A percentile compares a stretch with the other conserved stretches of the same genome.
Evolutionary conservation across 2,888 invertebrate genomes (phyloP).

Genomic region (Hirtodrosophila histrioides): DNA sequence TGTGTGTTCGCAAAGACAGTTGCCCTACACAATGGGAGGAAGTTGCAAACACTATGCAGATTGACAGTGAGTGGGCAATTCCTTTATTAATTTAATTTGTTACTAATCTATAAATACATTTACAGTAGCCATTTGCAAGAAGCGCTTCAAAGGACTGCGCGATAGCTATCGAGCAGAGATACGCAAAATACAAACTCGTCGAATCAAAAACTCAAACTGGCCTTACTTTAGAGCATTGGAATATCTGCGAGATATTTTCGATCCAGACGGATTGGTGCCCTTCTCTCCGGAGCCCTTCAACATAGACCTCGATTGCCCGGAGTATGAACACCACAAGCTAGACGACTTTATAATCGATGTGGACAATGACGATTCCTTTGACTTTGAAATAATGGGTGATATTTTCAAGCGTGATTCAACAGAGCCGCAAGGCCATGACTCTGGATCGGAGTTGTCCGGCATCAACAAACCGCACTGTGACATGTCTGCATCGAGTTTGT

Average conservation of each 20-base stretch:
- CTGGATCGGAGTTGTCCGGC: slow-evolving; percentile 28
- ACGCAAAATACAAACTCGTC: slow-evolving; percentile 56
- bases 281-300: slow-evolving; percentile 44
- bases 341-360: slow-evolving; percentile 59
- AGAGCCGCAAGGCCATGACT: slow-evolving; percentile 16
- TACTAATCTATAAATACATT: slow-evolving; percentile 10
- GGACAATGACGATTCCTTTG: slow-evolving; percentile 66
- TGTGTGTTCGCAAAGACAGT: slow-evolving; percentile 44
- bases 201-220: slow-evolving; percentile 42
- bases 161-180: slow-evolving; percentile 63
- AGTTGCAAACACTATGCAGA: slow-evolving; percentile 48
- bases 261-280: slow-evolving; percentile 46
- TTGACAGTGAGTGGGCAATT: slow-evolving; percentile 43
- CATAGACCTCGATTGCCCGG: neutral
- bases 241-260: slow-evolving; percentile 61
- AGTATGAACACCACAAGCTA: slow-evolving; percentile 16
- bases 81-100: neutral
- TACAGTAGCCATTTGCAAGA: slow-evolving; percentile 49
- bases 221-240: slow-evolving; percentile 58
- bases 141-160: slow-evolving; percentile 62
- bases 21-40: slow-evolving; percentile 41
- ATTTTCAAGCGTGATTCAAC: slow-evolving; percentile 55
- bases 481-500: slow-evolving; percentile 4
- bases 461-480: slow-evolving; percentile 21
- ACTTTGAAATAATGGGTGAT: slow-evolving; percentile 65